phyloP scores from a whole-genome alignment of 2,113 vertebrate species.

The Aptenodytes forsteri region DNA sequence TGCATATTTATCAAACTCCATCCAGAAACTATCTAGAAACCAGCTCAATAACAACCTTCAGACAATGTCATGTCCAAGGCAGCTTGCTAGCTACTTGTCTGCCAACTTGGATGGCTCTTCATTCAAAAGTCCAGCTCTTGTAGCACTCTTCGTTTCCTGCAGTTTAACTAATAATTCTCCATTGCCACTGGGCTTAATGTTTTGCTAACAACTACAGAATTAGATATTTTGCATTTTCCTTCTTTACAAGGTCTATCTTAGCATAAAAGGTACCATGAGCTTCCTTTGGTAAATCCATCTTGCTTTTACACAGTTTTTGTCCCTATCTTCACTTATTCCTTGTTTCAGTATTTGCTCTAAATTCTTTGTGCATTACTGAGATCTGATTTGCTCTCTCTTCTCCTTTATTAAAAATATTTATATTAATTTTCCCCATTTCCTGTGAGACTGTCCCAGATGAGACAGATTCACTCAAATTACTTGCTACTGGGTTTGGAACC shows the following conservation, averaged over 20 bases:
- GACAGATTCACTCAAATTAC: not conserved
- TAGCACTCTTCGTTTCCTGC: not conserved
- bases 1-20: not conserved
- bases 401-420: not conserved
- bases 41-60: not conserved
- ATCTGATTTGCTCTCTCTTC: not conserved
- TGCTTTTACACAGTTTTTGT: not conserved
- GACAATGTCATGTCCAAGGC: not conserved
- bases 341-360: not conserved
- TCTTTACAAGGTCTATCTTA: not conserved
- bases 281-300: not conserved
- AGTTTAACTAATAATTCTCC: not conserved
- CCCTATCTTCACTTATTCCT: not conserved
- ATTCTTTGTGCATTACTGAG: not conserved
- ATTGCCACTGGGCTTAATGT: not conserved
- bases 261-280: not conserved
- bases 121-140: not conserved
- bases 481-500: not conserved
- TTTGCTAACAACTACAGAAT: not conserved
- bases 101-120: not conserved
- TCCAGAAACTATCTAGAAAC: not conserved
- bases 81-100: not conserved
- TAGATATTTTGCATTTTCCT: not conserved
- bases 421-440: not conserved
- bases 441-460: not conserved